Evolutionary conservation across 2,888 invertebrate species (phyloP).

Genomic region (Entomobrya multifasciata): DNA sequence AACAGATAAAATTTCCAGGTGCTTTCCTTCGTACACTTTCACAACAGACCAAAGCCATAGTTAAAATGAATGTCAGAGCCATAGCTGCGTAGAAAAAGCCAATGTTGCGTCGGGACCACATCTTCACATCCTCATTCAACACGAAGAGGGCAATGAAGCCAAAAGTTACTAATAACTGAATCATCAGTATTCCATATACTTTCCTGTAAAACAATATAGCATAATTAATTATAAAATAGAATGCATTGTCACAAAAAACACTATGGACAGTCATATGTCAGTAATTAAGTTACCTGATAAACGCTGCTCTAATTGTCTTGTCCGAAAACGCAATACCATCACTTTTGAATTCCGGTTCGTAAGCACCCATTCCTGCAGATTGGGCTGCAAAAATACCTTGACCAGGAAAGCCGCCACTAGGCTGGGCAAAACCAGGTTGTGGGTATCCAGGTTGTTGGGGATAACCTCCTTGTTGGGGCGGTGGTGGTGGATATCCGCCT

Average conservation of each 20-base stretch:
- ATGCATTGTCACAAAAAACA: background rate
- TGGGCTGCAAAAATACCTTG: too few relatives aligned
- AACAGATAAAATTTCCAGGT: constrained; percentile 93
- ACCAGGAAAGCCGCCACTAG: too few relatives aligned
- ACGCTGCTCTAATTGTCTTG: constrained; percentile 45
- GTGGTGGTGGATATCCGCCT: constrained; percentile 26
- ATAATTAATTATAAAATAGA: background rate
- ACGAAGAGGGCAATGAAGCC: constrained; percentile 89
- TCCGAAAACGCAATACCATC: too few relatives aligned
- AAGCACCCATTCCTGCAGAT: too few relatives aligned
- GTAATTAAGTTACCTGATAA: constrained; percentile 61
- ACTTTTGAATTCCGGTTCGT: too few relatives aligned
- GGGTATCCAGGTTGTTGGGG: constrained; percentile 36
- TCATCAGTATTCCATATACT: constrained; percentile 91
- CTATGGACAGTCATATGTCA: too few relatives aligned
- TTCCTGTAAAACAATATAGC: constrained; percentile 83
- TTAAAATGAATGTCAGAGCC: constrained; percentile 70
- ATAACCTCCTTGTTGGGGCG: constrained; percentile 19
- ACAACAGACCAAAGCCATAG: constrained; percentile 86
- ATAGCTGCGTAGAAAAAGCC: constrained; percentile 64
- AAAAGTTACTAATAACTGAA: constrained; percentile 90
- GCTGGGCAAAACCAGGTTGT: constrained; percentile 1
- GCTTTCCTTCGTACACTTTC: constrained; percentile 89
- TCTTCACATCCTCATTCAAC: constrained; percentile 81
- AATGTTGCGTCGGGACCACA: constrained; percentile 66